Percentiles rank a stretch among this genome's conserved stretches.
These are phyloP conservation scores for Aphodius granarius DNA, from an alignment of 2,888 invertebrate genomes.

Conservation along the genomic window DNA sequence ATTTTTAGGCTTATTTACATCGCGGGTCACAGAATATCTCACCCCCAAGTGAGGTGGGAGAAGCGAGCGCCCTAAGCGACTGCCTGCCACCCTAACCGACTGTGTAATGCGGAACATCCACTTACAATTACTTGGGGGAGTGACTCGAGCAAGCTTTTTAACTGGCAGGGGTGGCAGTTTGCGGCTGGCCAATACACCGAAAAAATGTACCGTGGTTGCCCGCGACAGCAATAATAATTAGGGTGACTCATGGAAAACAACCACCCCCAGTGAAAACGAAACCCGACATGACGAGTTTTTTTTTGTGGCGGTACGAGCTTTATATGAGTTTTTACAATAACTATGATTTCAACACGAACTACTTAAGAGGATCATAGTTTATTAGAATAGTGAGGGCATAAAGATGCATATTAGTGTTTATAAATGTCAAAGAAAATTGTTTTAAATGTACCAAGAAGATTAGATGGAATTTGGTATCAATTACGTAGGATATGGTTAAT, in stretches of 20 bases:
- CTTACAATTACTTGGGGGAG: neutral
- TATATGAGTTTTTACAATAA: neutral
- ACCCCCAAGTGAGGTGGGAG: neutral
- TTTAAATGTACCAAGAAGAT: no score
- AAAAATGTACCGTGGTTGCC: neutral
- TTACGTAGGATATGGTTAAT: no score
- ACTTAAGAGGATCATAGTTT: no score
- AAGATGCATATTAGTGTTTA: no score
- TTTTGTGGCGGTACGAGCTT: neutral
- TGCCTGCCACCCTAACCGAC: neutral
- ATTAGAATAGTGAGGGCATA: no score
- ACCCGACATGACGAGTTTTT: neutral
- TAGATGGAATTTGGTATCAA: no score
- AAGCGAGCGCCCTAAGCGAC: neutral
- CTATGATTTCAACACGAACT: no score
- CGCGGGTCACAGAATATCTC: neutral
- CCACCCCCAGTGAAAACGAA: neutral
- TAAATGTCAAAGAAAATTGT: no score
- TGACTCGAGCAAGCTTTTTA: neutral
- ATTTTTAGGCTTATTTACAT: neutral
- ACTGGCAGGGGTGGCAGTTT: neutral
- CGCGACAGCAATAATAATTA: neutral
- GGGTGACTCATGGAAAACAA: neutral
- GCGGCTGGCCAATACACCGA: neutral
- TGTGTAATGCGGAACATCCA: neutral